Base-by-base conservation (phyloP, 2,888 invertebrate genomes). In the Choreutis nemorana region DNA sequence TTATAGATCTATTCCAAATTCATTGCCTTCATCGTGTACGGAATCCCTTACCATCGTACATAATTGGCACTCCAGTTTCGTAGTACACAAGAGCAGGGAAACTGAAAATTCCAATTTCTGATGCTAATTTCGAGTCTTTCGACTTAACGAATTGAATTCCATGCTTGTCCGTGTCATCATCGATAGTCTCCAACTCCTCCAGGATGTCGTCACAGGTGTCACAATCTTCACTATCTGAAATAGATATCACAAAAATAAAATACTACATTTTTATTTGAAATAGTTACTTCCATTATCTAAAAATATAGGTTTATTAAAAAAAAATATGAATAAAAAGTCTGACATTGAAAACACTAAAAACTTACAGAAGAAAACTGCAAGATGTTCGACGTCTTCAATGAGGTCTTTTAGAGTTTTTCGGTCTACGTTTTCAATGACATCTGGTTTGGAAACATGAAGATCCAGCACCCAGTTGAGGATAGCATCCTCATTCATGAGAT, bases 101-200 rank as follows among this genome's bases (percentile, higher is more conserved):
- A 53, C 92, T 90, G 72, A 92, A 91, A 56, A 95, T 92, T 41
- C 94, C 94, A 51, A 94, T 89, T 70, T 94, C 93, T 26, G 93
- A 89, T 2, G 94, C 94, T 38, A 94, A 68, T 58, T 91, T 91
- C 0, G 90, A 86, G 64, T 95, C 94, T 57, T 91, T 93, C 2
- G 94, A 93, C 59, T 95, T 94, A 20, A 95, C 94, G 66, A 95
- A 94, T 65, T 95, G 93, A 49, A 95, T 94, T 28, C 91, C 94
- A 50, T 93, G 90, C 55, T 93, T 88, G 51, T 94, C 94, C 4
- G 94, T 92, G 48, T 95, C 94, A 55, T 94, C 94, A 54, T 94
- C 94, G 48, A 94, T 94, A 11, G 91, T 91, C 72, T 95, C 95
- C 44, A 95, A 71, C 52, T 94, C 94, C 51, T 92, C 90, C 26